phyloP scores from a whole-genome alignment of 2,888 invertebrate genomes.

The Papilio gigon region DNA sequence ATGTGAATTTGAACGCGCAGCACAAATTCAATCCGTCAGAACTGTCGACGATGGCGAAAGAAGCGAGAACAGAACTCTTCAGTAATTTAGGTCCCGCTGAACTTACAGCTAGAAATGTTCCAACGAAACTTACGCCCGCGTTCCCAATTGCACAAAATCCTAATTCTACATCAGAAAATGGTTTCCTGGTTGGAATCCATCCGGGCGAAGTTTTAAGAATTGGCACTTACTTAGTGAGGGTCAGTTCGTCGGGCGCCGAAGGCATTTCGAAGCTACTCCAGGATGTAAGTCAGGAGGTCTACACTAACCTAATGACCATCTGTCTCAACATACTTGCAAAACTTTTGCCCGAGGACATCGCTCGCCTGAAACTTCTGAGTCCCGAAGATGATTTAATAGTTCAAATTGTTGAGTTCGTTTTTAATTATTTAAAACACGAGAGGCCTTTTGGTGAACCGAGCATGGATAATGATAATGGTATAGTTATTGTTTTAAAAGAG shows the following conservation, averaged over 20 bases:
- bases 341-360: constrained; percentile 67
- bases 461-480: constrained; percentile 62
- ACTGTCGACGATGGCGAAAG: constrained; percentile 61
- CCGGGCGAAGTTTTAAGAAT: constrained; percentile 73
- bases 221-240: constrained; percentile 62
- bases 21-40: constrained; percentile 72
- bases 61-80: constrained; percentile 66
- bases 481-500: constrained; percentile 66
- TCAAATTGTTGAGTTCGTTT: constrained; percentile 72
- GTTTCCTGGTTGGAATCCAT: constrained; percentile 61
- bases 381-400: constrained; percentile 73
- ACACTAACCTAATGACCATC: constrained; percentile 71
- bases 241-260: constrained; percentile 69
- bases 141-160: constrained; percentile 55
- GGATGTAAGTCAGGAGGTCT: constrained; percentile 67
- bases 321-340: constrained; percentile 66
- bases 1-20: constrained; percentile 72
- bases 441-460: constrained; percentile 67
- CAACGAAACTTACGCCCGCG: constrained; percentile 59
- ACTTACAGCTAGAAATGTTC: constrained; percentile 55
- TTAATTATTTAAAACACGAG: constrained; percentile 70
- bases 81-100: constrained; percentile 63
- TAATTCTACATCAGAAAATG: constrained; percentile 53
- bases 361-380: constrained; percentile 63
- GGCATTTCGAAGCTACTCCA: constrained; percentile 65